Percentiles rank a stretch among this genome's conserved stretches.
Conservation (phyloP, 2,888 invertebrate genomes). For the Agonopterix subpropinquella region DNA sequence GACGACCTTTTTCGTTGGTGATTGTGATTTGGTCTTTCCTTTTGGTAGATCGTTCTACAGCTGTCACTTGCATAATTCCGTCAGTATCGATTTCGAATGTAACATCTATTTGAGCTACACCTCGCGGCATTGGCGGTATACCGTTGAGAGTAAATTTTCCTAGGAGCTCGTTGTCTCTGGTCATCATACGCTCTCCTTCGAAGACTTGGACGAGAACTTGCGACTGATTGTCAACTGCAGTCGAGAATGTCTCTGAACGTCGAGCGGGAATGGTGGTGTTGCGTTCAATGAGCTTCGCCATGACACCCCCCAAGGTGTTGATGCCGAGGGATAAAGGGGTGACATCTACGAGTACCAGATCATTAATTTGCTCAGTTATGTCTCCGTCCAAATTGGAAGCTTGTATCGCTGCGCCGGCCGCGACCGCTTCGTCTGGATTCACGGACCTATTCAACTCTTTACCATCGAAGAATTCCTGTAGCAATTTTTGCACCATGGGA, state of each 20-base stretch:
- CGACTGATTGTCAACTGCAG: constrained; percentile 95
- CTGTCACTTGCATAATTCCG: neutral
- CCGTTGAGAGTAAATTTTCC: constrained; percentile 47
- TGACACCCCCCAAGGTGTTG: constrained; percentile 61
- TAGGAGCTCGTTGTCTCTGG: constrained; percentile 90
- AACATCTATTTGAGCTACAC: neutral
- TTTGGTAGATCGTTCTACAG: neutral
- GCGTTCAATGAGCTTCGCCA: constrained; percentile 90
- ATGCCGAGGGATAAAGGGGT: constrained; percentile 41
- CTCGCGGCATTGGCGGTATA: neutral
- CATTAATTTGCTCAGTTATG: constrained; percentile 81
- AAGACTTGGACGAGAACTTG: constrained; percentile 89
- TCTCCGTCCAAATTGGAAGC: constrained; percentile 80
- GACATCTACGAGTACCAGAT: constrained; percentile 68
- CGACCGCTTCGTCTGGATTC: constrained; percentile 83
- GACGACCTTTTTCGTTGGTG: constrained; percentile 44
- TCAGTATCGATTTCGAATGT: neutral
- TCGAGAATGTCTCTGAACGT: constrained; percentile 89
- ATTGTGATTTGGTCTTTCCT: neutral
- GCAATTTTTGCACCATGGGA: constrained; percentile 88
- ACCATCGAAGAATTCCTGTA: constrained; percentile 69
- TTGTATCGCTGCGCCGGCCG: constrained; percentile 81
- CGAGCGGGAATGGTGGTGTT: constrained; percentile 88
- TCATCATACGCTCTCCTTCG: constrained; percentile 93
- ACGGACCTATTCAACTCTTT: too few relatives aligned